Evolutionary conservation across 1,140 invertebrate genomes (phyloP).

Genomic region (Drosophila mauritiana): DNA sequence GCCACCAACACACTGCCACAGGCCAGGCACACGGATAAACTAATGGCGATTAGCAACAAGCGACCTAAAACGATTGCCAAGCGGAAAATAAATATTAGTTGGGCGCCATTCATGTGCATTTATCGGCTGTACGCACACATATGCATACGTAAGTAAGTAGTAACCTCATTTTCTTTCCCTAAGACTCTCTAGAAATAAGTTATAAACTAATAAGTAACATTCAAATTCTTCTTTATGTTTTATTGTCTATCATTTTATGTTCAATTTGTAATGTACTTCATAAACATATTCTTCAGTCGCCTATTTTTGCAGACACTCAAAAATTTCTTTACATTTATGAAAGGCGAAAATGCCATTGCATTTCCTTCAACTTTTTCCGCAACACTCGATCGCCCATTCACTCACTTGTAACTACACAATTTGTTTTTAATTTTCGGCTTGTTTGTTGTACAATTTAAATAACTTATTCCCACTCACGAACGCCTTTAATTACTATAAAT

Average conservation of each 20-base stretch:
- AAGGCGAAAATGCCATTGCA: neutral
- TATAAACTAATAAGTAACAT: no score
- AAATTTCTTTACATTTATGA: no score
- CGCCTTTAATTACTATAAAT: conserved; percentile 51
- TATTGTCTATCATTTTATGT: neutral
- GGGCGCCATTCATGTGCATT: neutral
- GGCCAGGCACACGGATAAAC: conserved; percentile 73
- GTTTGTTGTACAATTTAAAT: conserved; percentile 28
- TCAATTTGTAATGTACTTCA: neutral
- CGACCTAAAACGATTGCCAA: conserved; percentile 52
- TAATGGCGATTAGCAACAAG: conserved; percentile 75
- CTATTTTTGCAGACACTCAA: no score
- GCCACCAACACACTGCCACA: conserved; percentile 75
- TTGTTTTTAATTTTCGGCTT: conserved; percentile 24
- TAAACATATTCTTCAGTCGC: neutral
- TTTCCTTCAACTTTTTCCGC: neutral
- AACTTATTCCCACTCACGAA: conserved; percentile 43
- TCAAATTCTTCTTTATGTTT: no score
- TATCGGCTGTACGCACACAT: neutral
- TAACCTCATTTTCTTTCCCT: no score
- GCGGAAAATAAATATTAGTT: conserved; percentile 7
- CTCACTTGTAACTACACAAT: conserved; percentile 2
- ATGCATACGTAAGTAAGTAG: neutral
- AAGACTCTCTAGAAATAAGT: no score
- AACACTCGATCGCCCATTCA: neutral